Evolutionary conservation across 2,797 vertebrate genomes (phyloP).

Genomic region (Ispidina picta): DNA sequence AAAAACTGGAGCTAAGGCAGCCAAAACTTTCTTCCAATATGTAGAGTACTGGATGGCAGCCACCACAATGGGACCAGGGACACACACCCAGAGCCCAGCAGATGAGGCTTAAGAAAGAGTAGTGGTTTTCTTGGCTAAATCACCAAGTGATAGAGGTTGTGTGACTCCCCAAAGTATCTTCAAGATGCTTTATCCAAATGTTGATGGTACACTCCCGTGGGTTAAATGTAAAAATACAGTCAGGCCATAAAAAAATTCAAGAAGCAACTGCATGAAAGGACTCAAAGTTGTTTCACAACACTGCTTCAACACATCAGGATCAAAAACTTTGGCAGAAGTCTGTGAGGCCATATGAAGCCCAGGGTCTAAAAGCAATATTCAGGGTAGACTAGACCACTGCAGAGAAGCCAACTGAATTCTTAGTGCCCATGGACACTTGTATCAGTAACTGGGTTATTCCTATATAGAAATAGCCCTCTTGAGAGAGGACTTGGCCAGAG

Average conservation of each 20-base stretch:
- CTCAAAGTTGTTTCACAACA: not conserved
- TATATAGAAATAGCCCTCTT: not conserved
- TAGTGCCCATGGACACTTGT: not conserved
- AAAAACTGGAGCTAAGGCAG: not conserved
- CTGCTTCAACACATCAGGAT: not conserved
- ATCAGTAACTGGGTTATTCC: not conserved
- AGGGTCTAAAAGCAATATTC: not conserved
- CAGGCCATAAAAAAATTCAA: not conserved
- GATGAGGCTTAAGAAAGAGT: not conserved
- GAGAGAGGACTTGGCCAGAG: not conserved
- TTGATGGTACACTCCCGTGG: not conserved
- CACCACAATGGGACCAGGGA: not conserved
- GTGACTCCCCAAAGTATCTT: not conserved
- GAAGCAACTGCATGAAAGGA: not conserved
- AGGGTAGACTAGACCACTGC: not conserved
- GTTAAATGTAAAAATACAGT: not conserved
- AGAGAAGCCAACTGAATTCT: not conserved
- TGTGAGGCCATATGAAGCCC: not conserved
- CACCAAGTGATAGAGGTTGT: not conserved
- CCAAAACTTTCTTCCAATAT: not conserved
- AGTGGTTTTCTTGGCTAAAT: not conserved
- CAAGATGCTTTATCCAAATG: not conserved
- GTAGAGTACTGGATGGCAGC: accelerated
- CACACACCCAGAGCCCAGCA: not conserved
- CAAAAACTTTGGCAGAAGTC: not conserved